These are phyloP conservation scores for Drosophila nannoptera DNA, from an alignment of 1,140 invertebrate genomes.

Conservation along the genomic window DNA sequence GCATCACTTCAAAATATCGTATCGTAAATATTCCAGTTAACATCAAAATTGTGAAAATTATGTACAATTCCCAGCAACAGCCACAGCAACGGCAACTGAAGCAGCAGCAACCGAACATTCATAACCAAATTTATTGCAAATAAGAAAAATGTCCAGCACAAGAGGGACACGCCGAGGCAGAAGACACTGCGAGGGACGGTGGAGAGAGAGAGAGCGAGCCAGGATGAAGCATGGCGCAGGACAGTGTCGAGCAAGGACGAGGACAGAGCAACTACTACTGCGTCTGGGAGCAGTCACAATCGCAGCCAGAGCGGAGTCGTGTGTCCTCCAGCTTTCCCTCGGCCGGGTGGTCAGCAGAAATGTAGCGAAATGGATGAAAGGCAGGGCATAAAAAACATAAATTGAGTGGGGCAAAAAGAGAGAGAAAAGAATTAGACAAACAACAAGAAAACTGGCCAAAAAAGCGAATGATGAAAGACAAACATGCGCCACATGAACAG, in stretches of 20 bases:
- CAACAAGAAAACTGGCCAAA: conserved; percentile 32
- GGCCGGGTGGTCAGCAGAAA: conserved; percentile 68
- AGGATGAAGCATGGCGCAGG: conserved; percentile 28
- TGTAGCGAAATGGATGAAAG: conserved; percentile 66
- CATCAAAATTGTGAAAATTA: conserved; percentile 79
- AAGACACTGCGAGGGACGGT: conserved; percentile 9
- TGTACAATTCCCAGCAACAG: conserved; percentile 67
- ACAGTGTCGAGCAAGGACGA: conserved; percentile 36
- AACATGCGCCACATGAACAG: conserved; percentile 76
- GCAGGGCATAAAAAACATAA: conserved; percentile 74
- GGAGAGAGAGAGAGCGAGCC: conserved; percentile 28
- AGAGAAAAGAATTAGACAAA: conserved; percentile 15
- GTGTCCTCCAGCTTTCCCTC: conserved; percentile 23
- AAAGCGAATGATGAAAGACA: conserved; percentile 74
- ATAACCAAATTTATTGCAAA: conserved; percentile 79
- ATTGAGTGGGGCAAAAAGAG: conserved; percentile 48
- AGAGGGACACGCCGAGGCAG: conserved; percentile 44
- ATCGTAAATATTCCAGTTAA: conserved; percentile 78
- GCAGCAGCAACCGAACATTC: conserved; percentile 77
- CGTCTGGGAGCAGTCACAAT: conserved; percentile 37
- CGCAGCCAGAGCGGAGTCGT: conserved; percentile 39
- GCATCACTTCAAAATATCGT: conserved; percentile 76
- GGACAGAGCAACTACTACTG: conserved; percentile 39
- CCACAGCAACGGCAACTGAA: conserved; percentile 46
- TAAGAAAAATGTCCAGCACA: conserved; percentile 76